Conservation (phyloP, 2,797 vertebrate genomes). For the Lagorchestes hirsutus region DNA sequence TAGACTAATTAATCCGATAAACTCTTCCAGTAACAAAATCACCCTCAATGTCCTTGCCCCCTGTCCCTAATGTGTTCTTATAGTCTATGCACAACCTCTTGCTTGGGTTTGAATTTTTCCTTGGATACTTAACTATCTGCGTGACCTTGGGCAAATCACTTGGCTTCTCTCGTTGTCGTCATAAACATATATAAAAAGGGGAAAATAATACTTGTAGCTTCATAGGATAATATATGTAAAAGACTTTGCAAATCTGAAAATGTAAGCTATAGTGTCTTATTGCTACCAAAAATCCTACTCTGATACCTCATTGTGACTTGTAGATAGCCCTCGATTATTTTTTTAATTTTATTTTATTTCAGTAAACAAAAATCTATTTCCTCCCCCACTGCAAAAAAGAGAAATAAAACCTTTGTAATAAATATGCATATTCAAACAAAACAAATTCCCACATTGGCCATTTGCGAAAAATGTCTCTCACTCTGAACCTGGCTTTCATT, state of each 20-base stretch:
- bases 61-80: neutral
- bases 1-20: neutral
- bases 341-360: neutral
- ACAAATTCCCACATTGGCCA: neutral
- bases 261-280: neutral
- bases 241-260: neutral
- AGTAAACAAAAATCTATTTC: neutral
- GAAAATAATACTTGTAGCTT: neutral
- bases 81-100: neutral
- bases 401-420: neutral
- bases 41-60: conserved; percentile 24
- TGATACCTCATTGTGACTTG: neutral
- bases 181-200: neutral
- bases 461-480: neutral
- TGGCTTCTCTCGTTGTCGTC: neutral
- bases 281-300: neutral
- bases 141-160: neutral
- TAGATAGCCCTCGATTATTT: neutral
- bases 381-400: neutral
- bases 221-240: neutral
- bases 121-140: neutral
- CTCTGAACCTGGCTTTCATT: neutral
- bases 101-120: neutral
- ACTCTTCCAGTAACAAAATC: neutral
- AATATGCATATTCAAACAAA: neutral